Evolutionary conservation across 2,888 invertebrate genomes (phyloP).

Genomic region (Endomychus coccineus): DNA sequence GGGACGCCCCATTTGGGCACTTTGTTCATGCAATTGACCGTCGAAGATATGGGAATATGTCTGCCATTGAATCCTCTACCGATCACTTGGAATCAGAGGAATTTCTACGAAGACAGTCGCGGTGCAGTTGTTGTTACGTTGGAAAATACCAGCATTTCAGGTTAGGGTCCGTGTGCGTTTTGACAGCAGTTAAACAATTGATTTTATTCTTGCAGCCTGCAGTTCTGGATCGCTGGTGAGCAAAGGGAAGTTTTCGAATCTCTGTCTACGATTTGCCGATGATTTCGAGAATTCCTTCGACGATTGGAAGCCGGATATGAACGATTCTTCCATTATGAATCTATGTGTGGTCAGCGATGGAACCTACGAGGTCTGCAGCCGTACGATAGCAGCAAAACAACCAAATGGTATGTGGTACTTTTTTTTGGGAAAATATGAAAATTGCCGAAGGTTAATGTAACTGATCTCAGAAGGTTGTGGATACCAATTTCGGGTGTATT

Average conservation of each 20-base stretch:
- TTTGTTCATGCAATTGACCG: constrained; percentile 86
- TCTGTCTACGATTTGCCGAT: constrained; percentile 92
- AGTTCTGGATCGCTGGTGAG: constrained; percentile 93
- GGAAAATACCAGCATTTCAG: constrained; percentile 88
- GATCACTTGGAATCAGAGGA: constrained; percentile 59
- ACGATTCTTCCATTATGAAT: constrained; percentile 73
- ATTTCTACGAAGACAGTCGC: constrained; percentile 69
- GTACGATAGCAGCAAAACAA: constrained; percentile 82
- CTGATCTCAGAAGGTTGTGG: no score
- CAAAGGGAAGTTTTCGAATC: constrained; percentile 82
- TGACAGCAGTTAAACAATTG: no score
- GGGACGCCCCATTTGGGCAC: constrained; percentile 77
- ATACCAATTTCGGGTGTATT: no score
- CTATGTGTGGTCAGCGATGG: constrained; percentile 98
- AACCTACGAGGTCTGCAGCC: constrained; percentile 93
- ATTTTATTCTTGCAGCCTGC: constrained; percentile 54
- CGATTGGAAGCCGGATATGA: constrained; percentile 92
- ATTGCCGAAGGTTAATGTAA: no score
- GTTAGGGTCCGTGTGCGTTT: no score
- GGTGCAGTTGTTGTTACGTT: constrained; percentile 93
- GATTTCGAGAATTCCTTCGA: constrained; percentile 95
- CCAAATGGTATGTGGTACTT: constrained; percentile 51
- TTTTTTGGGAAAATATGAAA: no score
- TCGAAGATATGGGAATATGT: constrained; percentile 95
- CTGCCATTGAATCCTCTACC: constrained; percentile 81